These are phyloP conservation scores for Hylaea fasciaria DNA, from an alignment of 2,888 invertebrate genomes.

Conservation along the genomic window DNA sequence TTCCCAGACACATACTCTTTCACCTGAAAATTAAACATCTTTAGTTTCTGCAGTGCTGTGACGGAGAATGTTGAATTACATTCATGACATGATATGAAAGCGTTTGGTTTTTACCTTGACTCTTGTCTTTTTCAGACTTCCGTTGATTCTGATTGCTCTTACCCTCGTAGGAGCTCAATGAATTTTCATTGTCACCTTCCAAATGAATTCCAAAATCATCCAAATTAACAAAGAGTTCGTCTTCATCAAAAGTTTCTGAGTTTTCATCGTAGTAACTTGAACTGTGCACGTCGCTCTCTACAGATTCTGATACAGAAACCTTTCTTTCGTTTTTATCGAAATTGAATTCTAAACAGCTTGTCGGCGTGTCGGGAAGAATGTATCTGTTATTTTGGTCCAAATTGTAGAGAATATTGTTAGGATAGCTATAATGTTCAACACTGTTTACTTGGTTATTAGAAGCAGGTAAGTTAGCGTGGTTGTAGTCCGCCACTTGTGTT, in stretches of 20 bases:
- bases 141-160: conserved; percentile 48
- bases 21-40: conserved; percentile 58
- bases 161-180: conserved; percentile 40
- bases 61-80: background rate
- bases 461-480: conserved; percentile 44
- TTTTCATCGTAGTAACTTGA: conserved; percentile 75
- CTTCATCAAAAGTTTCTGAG: conserved; percentile 76
- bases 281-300: conserved; percentile 78
- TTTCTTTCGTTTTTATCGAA: conserved; percentile 72
- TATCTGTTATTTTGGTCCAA: conserved; percentile 70
- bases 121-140: conserved; percentile 65
- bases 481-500: conserved; percentile 49
- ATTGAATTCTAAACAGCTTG: conserved; percentile 74
- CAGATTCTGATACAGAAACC: conserved; percentile 73
- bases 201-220: conserved; percentile 76
- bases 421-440: conserved; percentile 78
- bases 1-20: conserved; percentile 91
- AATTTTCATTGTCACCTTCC: conserved; percentile 62
- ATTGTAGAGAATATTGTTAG: conserved; percentile 76
- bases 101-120: conserved; percentile 59
- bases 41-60: background rate
- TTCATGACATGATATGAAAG: background rate
- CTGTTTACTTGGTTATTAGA: conserved; percentile 57
- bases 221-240: conserved; percentile 77
- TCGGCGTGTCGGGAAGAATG: conserved; percentile 74